Evolutionary conservation across 2,797 vertebrate species (phyloP).

Genomic region (Trematomus bernacchii): DNA sequence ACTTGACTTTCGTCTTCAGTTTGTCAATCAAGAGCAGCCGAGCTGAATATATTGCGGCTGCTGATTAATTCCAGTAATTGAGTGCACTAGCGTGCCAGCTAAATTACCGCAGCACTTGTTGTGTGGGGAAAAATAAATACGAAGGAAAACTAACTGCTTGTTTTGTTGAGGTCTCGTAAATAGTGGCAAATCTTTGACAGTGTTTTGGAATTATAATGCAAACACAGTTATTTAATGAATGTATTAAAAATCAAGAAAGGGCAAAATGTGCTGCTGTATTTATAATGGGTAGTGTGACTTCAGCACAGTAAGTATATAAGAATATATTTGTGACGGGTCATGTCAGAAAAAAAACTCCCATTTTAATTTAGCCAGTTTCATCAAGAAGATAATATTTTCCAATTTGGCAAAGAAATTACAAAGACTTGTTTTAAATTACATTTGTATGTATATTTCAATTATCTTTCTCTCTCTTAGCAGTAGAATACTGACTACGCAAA

Average conservation of each 20-base stretch:
- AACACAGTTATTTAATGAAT: slow-evolving; percentile 56
- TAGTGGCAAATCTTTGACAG: slow-evolving; percentile 60
- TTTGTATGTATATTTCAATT: slow-evolving; percentile 5
- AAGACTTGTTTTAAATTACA: slow-evolving; percentile 13
- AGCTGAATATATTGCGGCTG: slow-evolving; percentile 74
- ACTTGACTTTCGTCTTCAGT: slow-evolving; percentile 80
- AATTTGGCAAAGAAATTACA: slow-evolving; percentile 9
- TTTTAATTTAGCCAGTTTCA: slow-evolving; percentile 31
- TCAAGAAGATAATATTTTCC: background rate
- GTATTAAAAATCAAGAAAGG: slow-evolving; percentile 61
- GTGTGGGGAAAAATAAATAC: slow-evolving; percentile 58
- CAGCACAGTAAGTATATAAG: slow-evolving; percentile 1
- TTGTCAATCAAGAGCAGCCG: slow-evolving; percentile 77
- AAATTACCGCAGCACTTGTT: slow-evolving; percentile 75
- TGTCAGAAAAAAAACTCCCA: slow-evolving; percentile 1
- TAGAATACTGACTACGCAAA: background rate
- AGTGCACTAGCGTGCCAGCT: slow-evolving; percentile 74
- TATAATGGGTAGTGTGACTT: slow-evolving; percentile 16
- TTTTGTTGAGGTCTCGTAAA: slow-evolving; percentile 71
- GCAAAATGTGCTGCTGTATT: slow-evolving; percentile 25
- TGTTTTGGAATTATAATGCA: slow-evolving; percentile 66
- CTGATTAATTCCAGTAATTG: slow-evolving; percentile 86
- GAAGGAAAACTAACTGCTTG: slow-evolving; percentile 64
- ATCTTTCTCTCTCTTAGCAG: background rate
- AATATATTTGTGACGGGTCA: background rate